These are phyloP conservation scores for Salvelinus fontinalis DNA, from an alignment of 2,113 vertebrate species.

Conservation along the genomic window DNA sequence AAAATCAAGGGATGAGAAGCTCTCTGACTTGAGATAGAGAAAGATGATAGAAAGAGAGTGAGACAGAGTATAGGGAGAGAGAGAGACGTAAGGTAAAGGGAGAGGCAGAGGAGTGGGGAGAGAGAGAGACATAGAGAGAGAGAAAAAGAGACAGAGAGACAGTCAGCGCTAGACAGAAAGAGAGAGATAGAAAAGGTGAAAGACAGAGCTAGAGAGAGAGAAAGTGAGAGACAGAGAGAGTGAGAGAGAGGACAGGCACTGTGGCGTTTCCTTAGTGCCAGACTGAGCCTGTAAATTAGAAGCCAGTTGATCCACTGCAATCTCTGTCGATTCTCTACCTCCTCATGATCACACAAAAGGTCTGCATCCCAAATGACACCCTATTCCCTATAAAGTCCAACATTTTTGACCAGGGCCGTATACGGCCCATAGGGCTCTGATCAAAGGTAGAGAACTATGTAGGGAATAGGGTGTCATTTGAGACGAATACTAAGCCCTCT, in stretches of 20 bases:
- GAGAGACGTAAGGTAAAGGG: slow-evolving; percentile 21
- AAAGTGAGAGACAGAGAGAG: neutral
- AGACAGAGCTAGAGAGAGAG: neutral
- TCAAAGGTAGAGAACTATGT: no score
- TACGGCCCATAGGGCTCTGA: no score
- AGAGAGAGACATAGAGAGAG: neutral
- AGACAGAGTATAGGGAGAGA: slow-evolving; percentile 7
- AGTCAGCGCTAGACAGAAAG: neutral
- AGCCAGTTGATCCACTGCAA: neutral
- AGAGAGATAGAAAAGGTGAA: neutral
- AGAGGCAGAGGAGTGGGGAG: slow-evolving; percentile 5
- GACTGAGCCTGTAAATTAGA: neutral
- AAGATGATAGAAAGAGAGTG: neutral
- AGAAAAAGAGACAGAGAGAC: neutral
- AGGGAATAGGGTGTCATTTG: no score
- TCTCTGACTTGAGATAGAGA: neutral
- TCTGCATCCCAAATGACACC: no score
- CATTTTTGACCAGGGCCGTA: no score
- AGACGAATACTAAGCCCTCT: neutral
- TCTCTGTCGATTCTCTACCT: neutral
- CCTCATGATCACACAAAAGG: neutral
- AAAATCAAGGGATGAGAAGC: neutral
- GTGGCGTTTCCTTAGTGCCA: neutral
- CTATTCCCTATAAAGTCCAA: no score
- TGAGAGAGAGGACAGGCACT: neutral